Base-by-base conservation (phyloP, 1,140 invertebrate species). In the Pogonomyrmex barbatus region DNA sequence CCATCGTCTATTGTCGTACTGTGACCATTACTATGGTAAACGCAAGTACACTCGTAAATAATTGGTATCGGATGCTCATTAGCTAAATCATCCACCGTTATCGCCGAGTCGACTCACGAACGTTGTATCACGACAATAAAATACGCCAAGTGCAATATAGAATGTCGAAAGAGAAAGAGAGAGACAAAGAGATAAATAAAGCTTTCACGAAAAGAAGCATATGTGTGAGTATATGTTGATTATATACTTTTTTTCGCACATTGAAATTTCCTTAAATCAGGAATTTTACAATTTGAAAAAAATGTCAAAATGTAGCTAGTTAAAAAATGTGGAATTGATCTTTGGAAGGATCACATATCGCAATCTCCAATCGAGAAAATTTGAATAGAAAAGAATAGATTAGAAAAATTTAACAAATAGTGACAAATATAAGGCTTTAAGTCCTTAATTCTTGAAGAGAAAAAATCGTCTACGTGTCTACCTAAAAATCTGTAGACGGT, bases 51-150 rank as follows among this genome's bases (percentile, higher is more conserved):
- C 68, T 81, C 87, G 86, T 92, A 89, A 92, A 90, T 92, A 91
- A 90, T 92, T 92, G 89, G 75, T 91, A 93, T 94, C 88, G 91
- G 88, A 85, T 90, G 90, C 90, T 93, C 92, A 93, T 94, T 93
- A 93, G 88, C 83, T 87, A 85, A 88, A 93, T 91, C 89, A 82
- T 78, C 86, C 62, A 17, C 24, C 30, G 78, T 47, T 52, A 73
- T 78, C 71, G 58, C 36, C 33, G 76, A 88, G 56, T 85, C 63
- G 86, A 47, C 62, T 90, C 62, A 77, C 75, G 75, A 67, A 54
- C 47, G 36, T 30, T 67, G 87, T 50, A 81, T 67, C 30, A 30
- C 5, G 14, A 71, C 68, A 73, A 77, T 84, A 73, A 83, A 83
- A 83, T 70, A 54, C 17, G 71, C 68, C 63, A 60, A 54, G 10